Base-by-base conservation (phyloP, 2,113 vertebrate genomes). In the Columba janthina region DNA sequence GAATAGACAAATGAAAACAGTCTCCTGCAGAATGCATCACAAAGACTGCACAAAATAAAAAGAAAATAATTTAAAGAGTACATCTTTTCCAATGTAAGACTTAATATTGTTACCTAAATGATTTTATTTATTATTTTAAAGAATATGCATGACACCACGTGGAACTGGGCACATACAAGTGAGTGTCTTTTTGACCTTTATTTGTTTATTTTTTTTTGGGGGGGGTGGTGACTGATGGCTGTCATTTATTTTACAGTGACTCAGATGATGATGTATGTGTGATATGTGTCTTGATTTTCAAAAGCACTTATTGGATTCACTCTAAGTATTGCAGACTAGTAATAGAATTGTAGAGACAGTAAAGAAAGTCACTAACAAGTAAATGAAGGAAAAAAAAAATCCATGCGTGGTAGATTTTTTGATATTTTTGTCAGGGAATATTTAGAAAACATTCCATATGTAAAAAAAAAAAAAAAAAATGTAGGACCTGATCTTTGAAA, bases 181-280 rank as follows among this genome's bases (percentile, higher is more conserved):
- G 2, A 76, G 10, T 61, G 40, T 82, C 58, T 75, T 87, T 95
- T 82, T 75, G 62, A 89, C 54, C 74, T 95, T 89, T 89, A 50
- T 13, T 74, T 81, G 44, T 61, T 54, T 95, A 78, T 94, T 94
- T 94, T 93, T 73, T 92, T 75, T 91, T 58, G 2, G 38, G 38
- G 38, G 38, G 38, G 38, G 5, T 8, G 36, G 16, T 95, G 87
- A 87, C 62, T 87, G 84, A 93, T 85, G 77, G 53, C 73, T 92
- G 83, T 54, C 84, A 91, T 54, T 82, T 93, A 87, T 95, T 96
- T 96, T 73, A 79, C 82, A 89, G 74, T 79, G 58, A 58, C 36
- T 88, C 36, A 91, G 74, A 95, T 89, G 73, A 87, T 89, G 62
- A 86, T 91, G 10, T 69, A 75, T 89, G 32, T 66, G 20, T 67